Evolutionary conservation across 2,888 invertebrate species (phyloP).

Genomic region (Eristalis pertinax): DNA sequence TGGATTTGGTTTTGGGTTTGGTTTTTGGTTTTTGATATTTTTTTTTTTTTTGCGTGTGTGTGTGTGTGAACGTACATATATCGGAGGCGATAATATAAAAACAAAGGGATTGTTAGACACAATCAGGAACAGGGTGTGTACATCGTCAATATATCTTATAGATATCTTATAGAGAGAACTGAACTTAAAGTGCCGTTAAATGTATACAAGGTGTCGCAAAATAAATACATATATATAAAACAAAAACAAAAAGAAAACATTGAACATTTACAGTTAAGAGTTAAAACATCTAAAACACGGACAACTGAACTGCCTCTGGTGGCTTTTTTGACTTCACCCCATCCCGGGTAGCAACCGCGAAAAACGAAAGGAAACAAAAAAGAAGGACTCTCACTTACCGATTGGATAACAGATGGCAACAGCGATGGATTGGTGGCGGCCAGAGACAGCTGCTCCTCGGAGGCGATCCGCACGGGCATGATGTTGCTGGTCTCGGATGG

Average conservation of each 20-base stretch:
- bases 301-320: not conserved
- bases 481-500: conserved; percentile 22
- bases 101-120: conserved; percentile 45
- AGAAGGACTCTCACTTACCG: conserved; percentile 74
- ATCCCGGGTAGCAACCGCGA: not conserved
- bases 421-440: conserved; percentile 80
- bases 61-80: not conserved
- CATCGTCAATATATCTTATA: not conserved
- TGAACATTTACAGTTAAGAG: conserved; percentile 24
- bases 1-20: not conserved
- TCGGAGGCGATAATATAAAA: conserved; percentile 5
- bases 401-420: conserved; percentile 80
- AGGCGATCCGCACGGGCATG: conserved; percentile 65
- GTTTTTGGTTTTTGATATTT: too few species aligned
- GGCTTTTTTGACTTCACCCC: not conserved
- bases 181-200: conserved; percentile 31
- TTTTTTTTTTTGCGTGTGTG: not conserved
- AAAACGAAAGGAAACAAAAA: too few species aligned
- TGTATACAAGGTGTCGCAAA: conserved; percentile 40
- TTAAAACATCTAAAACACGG: not conserved
- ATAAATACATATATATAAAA: not conserved
- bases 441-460: conserved; percentile 80
- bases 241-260: conserved; percentile 24
- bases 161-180: conserved; percentile 7
- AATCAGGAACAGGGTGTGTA: conserved; percentile 34